Base-by-base conservation (phyloP, 2,113 vertebrate genomes). In the Cacatua alba region DNA sequence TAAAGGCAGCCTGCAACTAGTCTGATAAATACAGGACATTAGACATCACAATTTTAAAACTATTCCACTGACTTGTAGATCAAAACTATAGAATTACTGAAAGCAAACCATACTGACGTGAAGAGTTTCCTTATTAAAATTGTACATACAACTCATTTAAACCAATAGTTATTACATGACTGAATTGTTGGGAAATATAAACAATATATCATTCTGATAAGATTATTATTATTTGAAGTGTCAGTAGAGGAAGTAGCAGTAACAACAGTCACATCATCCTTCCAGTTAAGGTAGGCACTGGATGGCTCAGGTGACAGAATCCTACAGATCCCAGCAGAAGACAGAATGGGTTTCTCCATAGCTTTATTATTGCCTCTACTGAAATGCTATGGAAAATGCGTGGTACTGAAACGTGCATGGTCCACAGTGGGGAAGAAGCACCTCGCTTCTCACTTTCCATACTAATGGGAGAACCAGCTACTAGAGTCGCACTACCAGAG, bases 371-470 rank as follows among this genome's bases (percentile, higher is more conserved):
- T 48, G 78, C 46, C 31, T 78, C 48, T 60, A 20, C 41, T 16
- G 29, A 59, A 74, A 53, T 8, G 48, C 53, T 35, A 2, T 5
- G 35, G 64, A 39, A 33, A 49, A 53, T 0, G 1, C 1, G 0
- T 17, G 18, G 49, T 15, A 41, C 46, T 16, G 43, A 37, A 46
- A 17, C 11, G 13, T 1, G 0, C 7, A 8, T 17, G 31, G 80
- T 16, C 71, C 17, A 4, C 23, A 16, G 44, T 2, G 21, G 41
- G 6, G 19, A 60, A 72, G 33, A 39, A 72, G 67, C 7, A 6
- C 0, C 2, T 26, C 68, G 20, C 62, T 31, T 18, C 35, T 62
- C 59, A 57, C 80, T 20, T 62, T 48, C 76, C 64, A 62, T 74
- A n/a, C 4, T 13, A 0, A 3, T 2, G 3, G 29, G 43, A 65